Percentiles rank a stretch among this genome's conserved stretches.
These are phyloP conservation scores for Hippocampus comes DNA, from an alignment of 2,113 vertebrate genomes.

Conservation along the genomic window DNA sequence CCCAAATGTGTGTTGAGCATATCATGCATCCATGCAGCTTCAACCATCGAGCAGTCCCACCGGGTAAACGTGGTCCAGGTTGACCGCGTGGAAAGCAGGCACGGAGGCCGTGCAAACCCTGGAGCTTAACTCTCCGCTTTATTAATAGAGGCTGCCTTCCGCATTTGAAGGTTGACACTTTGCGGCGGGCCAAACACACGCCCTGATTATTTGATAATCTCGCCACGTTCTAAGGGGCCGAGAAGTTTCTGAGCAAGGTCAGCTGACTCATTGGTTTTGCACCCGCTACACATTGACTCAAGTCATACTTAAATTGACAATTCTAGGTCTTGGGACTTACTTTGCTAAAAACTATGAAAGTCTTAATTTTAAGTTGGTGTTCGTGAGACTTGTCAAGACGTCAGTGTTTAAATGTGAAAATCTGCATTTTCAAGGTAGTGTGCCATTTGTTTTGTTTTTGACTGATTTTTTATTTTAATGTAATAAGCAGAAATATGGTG, in stretches of 20 bases:
- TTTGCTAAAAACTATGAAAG: too few species aligned
- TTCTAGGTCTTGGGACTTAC: conserved; percentile 21
- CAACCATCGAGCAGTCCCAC: conserved; percentile 32
- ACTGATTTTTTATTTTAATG: too few species aligned
- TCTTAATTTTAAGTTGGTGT: too few species aligned
- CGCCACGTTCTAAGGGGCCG: conserved; percentile 4
- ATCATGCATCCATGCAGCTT: conserved; percentile 3
- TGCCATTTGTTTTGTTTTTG: too few species aligned
- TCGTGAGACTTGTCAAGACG: too few species aligned
- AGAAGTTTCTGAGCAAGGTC: conserved; percentile 9
- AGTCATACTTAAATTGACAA: conserved; percentile 29
- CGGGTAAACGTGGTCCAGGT: conserved; percentile 20
- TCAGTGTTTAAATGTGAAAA: too few species aligned
- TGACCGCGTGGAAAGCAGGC: conserved; percentile 53
- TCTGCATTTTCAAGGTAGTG: too few species aligned
- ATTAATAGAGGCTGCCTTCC: conserved; percentile 56
- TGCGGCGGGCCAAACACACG: conserved; percentile 12
- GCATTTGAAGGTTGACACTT: conserved; percentile 38
- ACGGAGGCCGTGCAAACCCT: conserved; percentile 30
- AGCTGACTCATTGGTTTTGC: conserved; percentile 18
- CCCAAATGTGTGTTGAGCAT: too few species aligned
- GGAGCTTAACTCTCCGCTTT: conserved; percentile 54
- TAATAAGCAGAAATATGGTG: too few species aligned
- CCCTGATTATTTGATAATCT: conserved; percentile 53
- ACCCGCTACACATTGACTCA: conserved; percentile 9